A percentile compares a stretch with the other conserved stretches of the same genome.
Conservation (phyloP, 2,113 vertebrate genomes). For the Crypturellus undulatus region DNA sequence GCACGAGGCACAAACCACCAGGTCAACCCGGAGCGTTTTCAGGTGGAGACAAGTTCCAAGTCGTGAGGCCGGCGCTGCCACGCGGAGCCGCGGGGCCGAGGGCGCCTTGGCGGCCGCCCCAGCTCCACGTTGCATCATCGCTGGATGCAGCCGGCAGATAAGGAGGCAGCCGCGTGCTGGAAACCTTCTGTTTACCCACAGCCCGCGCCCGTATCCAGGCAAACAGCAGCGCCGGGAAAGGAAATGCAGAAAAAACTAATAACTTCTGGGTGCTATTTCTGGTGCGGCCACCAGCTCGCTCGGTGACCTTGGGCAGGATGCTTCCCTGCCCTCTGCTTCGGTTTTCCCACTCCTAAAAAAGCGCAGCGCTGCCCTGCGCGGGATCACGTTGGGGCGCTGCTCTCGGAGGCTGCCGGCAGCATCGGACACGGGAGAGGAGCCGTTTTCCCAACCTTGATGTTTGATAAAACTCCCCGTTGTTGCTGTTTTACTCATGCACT, state of each 20-base stretch:
- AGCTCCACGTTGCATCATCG: slow-evolving; percentile 10
- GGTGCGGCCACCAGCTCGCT: slow-evolving; percentile 48
- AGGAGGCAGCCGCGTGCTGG: slow-evolving; percentile 50
- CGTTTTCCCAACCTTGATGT: neutral
- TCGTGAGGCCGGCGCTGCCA: rapidly evolving
- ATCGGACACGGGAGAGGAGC: neutral
- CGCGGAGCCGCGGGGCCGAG: neutral
- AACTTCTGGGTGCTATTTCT: slow-evolving; percentile 71
- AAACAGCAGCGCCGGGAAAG: slow-evolving; percentile 74
- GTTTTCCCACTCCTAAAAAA: slow-evolving; percentile 32
- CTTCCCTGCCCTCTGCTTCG: neutral
- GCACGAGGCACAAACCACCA: rapidly evolving
- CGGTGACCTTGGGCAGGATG: slow-evolving; percentile 50
- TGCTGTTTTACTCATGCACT: neutral
- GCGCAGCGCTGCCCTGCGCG: neutral
- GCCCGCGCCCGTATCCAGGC: slow-evolving; percentile 71
- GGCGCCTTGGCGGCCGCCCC: neutral
- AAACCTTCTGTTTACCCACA: slow-evolving; percentile 75
- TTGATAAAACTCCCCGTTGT: neutral
- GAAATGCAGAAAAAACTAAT: slow-evolving; percentile 45
- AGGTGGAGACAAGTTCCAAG: neutral
- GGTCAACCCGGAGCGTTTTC: neutral
- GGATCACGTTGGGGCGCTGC: neutral
- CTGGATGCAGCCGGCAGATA: slow-evolving; percentile 59
- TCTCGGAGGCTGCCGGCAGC: slow-evolving; percentile 10